These are phyloP conservation scores for Drosophila albomicans DNA, from an alignment of 1,140 invertebrate genomes.

Conservation along the genomic window DNA sequence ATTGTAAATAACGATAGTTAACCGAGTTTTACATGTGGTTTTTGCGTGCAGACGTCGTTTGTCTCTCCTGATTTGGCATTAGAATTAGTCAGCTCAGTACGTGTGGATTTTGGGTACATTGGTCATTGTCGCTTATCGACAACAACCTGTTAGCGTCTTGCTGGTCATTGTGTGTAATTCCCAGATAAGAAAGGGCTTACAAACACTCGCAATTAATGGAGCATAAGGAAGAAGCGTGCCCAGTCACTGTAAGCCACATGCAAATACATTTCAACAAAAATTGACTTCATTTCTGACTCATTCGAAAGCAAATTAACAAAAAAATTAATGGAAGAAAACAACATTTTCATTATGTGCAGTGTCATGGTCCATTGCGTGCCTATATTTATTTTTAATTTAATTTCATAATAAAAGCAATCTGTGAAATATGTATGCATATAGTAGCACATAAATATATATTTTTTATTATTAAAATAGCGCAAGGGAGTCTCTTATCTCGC, in stretches of 20 bases:
- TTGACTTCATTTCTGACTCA: slow-evolving; percentile 30
- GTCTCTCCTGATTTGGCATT: background rate
- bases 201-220: slow-evolving; percentile 8
- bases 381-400: slow-evolving; percentile 78
- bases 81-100: background rate
- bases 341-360: slow-evolving; percentile 33
- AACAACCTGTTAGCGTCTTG: background rate
- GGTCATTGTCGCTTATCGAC: slow-evolving; percentile 24
- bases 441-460: background rate
- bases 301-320: slow-evolving; percentile 1
- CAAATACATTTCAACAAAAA: slow-evolving; percentile 22
- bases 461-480: slow-evolving; percentile 38
- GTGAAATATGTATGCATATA: slow-evolving; percentile 3
- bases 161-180: slow-evolving; percentile 37
- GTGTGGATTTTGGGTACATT: background rate
- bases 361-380: slow-evolving; percentile 55
- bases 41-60: slow-evolving; percentile 29
- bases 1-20: slow-evolving; percentile 28
- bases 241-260: slow-evolving; percentile 8
- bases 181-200: slow-evolving; percentile 37
- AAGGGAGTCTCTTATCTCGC: slow-evolving; percentile 46
- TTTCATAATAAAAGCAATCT: slow-evolving; percentile 72
- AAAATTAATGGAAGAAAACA: background rate
- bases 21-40: slow-evolving; percentile 42
- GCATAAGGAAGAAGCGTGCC: slow-evolving; percentile 39